Conservation (phyloP, 2,113 vertebrate species). For the Collichthys lucidus region DNA sequence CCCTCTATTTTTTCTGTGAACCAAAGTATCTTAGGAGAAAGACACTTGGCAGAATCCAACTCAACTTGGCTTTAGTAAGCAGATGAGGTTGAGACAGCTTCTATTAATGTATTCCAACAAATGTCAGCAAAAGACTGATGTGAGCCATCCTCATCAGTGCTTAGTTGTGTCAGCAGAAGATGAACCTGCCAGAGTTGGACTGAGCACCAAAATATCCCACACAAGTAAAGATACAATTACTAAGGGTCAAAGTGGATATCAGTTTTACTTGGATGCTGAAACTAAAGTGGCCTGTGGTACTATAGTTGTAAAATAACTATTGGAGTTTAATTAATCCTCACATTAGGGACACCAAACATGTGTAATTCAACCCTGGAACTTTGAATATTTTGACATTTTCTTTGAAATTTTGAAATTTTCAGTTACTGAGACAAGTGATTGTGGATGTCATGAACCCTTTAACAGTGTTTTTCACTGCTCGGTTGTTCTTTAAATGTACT, state of each 20-base stretch:
- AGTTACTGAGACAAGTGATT: too few species aligned
- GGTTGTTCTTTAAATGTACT: neutral
- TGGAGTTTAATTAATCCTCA: neutral
- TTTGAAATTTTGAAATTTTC: neutral
- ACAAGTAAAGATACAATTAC: neutral
- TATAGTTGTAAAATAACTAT: neutral
- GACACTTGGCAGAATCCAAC: conserved; percentile 37
- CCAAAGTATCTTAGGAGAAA: conserved; percentile 27
- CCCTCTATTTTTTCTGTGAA: neutral
- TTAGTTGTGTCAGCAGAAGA: conserved; percentile 52
- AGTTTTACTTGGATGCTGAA: neutral
- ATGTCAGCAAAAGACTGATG: conserved; percentile 30
- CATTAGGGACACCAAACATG: neutral
- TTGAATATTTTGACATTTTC: too few species aligned
- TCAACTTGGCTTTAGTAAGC: conserved; percentile 30
- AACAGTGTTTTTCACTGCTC: neutral
- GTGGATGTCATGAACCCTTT: neutral
- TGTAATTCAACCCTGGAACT: neutral
- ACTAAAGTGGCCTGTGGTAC: neutral
- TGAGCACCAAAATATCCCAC: conserved; percentile 24
- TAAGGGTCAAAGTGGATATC: neutral
- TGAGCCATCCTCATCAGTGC: neutral
- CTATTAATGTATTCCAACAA: conserved; percentile 4
- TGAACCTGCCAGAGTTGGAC: conserved; percentile 31
- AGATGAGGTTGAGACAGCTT: conserved; percentile 18